Conservation (phyloP, 2,888 invertebrate species). For the Coecobrya sp. region DNA sequence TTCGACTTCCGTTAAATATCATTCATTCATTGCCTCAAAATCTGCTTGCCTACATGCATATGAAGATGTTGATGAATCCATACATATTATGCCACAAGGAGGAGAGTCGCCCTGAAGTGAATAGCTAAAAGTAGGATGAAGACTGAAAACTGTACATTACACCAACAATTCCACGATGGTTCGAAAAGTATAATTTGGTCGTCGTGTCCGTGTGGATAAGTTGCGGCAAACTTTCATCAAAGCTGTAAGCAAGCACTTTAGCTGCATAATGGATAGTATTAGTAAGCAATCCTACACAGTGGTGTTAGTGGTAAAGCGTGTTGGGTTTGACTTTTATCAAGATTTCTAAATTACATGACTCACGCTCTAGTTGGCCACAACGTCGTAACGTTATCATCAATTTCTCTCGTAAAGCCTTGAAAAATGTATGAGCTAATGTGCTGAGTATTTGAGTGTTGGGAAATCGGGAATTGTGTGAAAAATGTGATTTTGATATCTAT, state of each 20-base stretch:
- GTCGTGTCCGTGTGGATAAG: background rate
- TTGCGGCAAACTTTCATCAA: conserved; percentile 63
- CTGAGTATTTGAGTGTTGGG: conserved; percentile 47
- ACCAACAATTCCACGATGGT: conserved; percentile 4
- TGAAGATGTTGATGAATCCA: too few relatives aligned
- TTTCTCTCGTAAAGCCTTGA: conserved; percentile 51
- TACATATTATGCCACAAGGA: too few relatives aligned
- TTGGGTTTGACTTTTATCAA: conserved; percentile 67
- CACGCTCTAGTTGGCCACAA: conserved; percentile 58
- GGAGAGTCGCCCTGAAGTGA: background rate
- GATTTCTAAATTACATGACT: conserved; percentile 75
- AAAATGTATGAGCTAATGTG: conserved; percentile 71
- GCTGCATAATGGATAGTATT: conserved; percentile 65
- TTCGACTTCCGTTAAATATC: conserved; percentile 64
- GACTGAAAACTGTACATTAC: background rate
- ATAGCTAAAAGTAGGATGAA: background rate
- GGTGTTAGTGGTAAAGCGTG: conserved; percentile 18
- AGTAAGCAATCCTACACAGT: background rate
- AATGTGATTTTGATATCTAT: conserved; percentile 78
- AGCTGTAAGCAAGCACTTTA: conserved; percentile 61
- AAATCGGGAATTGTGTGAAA: conserved; percentile 67
- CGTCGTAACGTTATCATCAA: conserved; percentile 57
- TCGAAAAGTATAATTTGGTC: conserved; percentile 21
- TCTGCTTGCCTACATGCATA: background rate
- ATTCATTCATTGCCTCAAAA: conserved; percentile 39